These are phyloP conservation scores for Actenoides lindsayi DNA, from an alignment of 2,113 vertebrate genomes.

Conservation along the genomic window DNA sequence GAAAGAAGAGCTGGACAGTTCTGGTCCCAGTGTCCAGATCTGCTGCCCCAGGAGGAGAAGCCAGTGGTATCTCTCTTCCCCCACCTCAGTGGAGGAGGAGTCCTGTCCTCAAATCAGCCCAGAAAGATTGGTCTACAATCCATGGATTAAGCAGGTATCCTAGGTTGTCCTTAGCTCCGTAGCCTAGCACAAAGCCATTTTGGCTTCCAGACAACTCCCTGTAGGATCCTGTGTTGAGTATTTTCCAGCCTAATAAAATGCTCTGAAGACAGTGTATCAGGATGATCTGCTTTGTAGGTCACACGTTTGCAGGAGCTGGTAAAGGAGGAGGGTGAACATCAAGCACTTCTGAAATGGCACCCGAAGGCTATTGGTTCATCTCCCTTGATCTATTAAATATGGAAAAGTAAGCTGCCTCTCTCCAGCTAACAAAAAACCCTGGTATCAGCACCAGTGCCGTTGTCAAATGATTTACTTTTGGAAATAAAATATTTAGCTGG, in stretches of 20 bases:
- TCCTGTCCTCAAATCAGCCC: neutral
- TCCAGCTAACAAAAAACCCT: neutral
- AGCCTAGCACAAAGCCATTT: neutral
- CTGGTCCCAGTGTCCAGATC: neutral
- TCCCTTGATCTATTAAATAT: neutral
- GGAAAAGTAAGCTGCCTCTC: neutral
- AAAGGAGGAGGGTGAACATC: neutral
- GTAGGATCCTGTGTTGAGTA: neutral
- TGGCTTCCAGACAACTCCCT: neutral
- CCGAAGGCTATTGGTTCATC: neutral
- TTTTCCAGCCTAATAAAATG: neutral
- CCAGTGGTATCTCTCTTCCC: neutral
- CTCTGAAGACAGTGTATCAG: neutral
- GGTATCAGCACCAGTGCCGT: neutral
- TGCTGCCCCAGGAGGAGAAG: neutral
- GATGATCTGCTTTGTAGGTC: neutral
- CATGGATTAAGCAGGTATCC: neutral
- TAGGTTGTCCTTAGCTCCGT: neutral
- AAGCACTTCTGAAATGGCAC: neutral
- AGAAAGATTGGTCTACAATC: neutral
- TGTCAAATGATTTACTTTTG: neutral
- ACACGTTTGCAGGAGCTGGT: neutral
- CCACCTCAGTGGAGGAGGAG: neutral
- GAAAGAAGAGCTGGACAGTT: neutral
- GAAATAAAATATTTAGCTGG: neutral